Evolutionary conservation across 2,888 invertebrate species (phyloP).

Genomic region (Epistrophella euchroma): DNA sequence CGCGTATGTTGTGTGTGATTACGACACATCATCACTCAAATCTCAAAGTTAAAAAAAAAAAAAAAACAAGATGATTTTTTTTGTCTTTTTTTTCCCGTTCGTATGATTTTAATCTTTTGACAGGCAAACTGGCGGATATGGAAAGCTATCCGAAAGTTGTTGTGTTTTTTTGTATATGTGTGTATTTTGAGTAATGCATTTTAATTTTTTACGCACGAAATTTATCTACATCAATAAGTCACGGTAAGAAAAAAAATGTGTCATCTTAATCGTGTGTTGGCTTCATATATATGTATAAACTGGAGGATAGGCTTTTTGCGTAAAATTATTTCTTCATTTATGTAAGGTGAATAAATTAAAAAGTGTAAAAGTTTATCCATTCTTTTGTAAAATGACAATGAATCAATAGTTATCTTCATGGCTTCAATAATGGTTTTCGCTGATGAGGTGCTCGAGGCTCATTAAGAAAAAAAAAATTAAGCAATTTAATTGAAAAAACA

Average conservation of each 20-base stretch:
- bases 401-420: background rate
- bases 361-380: background rate
- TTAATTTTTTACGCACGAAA: background rate
- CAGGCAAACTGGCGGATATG: conserved; percentile 52
- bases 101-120: conserved; percentile 52
- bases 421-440: background rate
- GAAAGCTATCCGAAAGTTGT: conserved; percentile 51
- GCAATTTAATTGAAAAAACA: background rate
- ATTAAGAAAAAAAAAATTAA: background rate
- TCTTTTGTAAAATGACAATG: background rate
- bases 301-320: too few relatives aligned
- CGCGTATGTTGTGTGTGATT: conserved; percentile 6
- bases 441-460: background rate
- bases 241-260: background rate
- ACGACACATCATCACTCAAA: conserved; percentile 29
- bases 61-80: background rate
- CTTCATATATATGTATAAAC: too few relatives aligned
- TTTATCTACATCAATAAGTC: background rate
- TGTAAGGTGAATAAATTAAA: background rate
- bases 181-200: background rate
- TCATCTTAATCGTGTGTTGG: too few relatives aligned
- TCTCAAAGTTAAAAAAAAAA: background rate
- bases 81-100: background rate
- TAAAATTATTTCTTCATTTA: too few relatives aligned
- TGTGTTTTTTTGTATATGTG: background rate